These are phyloP conservation scores for Meteorus cinctellus DNA, from an alignment of 2,888 invertebrate species.

Conservation along the genomic window DNA sequence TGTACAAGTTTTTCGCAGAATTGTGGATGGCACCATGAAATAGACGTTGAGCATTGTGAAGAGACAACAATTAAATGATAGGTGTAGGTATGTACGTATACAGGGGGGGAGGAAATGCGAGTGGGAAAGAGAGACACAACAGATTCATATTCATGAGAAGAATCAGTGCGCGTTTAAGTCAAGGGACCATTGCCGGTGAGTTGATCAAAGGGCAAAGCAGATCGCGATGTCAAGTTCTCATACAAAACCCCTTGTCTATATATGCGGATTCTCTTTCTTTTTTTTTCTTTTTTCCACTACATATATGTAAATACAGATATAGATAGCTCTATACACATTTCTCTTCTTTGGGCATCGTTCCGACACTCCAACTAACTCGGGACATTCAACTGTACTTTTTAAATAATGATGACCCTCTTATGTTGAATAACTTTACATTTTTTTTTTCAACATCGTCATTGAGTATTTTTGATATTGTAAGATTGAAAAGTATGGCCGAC, in stretches of 20 bases:
- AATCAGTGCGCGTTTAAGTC: slow-evolving; percentile 68
- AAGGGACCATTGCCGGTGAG: slow-evolving; percentile 63
- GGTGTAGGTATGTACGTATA: slow-evolving; percentile 27
- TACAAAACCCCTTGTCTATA: slow-evolving; percentile 56
- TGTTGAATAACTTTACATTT: slow-evolving; percentile 25
- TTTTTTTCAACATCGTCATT: slow-evolving; percentile 14
- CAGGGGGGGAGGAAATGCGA: neutral
- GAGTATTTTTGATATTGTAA: neutral
- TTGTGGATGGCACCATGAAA: neutral
- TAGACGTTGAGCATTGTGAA: slow-evolving; percentile 45
- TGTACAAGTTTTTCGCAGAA: neutral
- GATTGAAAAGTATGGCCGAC: neutral
- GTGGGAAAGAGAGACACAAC: slow-evolving; percentile 4
- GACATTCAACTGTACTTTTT: slow-evolving; percentile 65
- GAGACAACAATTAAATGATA: slow-evolving; percentile 66
- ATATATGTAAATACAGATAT: neutral
- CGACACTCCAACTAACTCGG: slow-evolving; percentile 46
- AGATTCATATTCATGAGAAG: slow-evolving; percentile 67
- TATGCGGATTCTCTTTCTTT: slow-evolving; percentile 1
- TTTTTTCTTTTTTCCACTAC: neutral
- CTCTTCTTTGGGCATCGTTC: slow-evolving; percentile 39
- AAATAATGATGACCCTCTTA: slow-evolving; percentile 56
- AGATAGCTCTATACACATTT: neutral
- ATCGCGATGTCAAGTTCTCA: slow-evolving; percentile 62
- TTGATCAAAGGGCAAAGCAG: slow-evolving; percentile 67